A percentile compares a stretch with the other conserved stretches of the same genome.
These are phyloP conservation scores for Mesodorylaimus sp. DNA, from an alignment of 2,888 invertebrate species.

Conservation along the genomic window DNA sequence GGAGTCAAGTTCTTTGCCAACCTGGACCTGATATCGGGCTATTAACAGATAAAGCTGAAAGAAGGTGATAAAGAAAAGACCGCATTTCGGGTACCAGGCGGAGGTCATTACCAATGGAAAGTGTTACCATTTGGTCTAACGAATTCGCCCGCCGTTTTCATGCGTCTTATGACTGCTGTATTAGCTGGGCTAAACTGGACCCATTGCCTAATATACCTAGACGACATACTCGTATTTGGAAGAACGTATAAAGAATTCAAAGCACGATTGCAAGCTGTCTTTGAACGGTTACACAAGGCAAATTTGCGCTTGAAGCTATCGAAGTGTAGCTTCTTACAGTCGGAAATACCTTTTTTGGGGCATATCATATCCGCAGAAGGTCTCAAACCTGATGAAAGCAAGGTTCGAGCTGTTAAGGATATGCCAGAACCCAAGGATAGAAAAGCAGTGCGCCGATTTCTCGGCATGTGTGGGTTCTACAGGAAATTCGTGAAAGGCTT, in stretches of 20 bases:
- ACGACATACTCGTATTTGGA: conserved; percentile 11
- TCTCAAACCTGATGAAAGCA: not conserved
- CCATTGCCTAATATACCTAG: conserved; percentile 1
- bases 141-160: conserved; percentile 13
- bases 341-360: conserved; percentile 11
- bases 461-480: not conserved
- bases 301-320: conserved; percentile 14
- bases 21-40: conserved; percentile 8
- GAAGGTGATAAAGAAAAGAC: conserved; percentile 13
- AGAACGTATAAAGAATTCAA: conserved; percentile 14
- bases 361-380: conserved; percentile 7
- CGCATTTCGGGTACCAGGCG: conserved; percentile 11
- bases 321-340: conserved; percentile 15
- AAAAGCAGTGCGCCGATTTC: not conserved
- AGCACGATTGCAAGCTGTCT: conserved; percentile 10
- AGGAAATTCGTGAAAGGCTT: not conserved
- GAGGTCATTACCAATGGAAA: conserved; percentile 13
- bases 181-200: conserved; percentile 2
- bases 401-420: not conserved
- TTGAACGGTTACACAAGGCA: conserved; percentile 13
- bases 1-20: conserved; percentile 4
- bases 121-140: conserved; percentile 14
- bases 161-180: conserved; percentile 8
- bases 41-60: conserved; percentile 5
- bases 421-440: not conserved